A percentile compares a stretch with the other conserved stretches of the same genome.
Evolutionary conservation across 1,140 invertebrate species (phyloP).

Genomic region (Carposina sasakii): DNA sequence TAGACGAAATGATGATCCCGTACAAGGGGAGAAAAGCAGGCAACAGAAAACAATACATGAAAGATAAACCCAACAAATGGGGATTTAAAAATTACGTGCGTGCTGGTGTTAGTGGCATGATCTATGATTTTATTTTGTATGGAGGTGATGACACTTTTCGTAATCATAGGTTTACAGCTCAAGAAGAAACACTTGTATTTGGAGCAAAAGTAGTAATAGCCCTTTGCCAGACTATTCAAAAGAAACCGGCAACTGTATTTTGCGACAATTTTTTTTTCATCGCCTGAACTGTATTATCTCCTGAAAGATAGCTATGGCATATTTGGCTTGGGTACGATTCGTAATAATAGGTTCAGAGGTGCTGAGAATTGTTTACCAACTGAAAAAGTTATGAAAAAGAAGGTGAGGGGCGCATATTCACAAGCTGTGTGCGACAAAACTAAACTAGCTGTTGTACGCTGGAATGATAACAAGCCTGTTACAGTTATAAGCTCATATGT

Average conservation of each 20-base stretch:
- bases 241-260: constrained; percentile 16
- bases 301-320: constrained; percentile 21
- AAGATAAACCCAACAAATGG: constrained; percentile 31
- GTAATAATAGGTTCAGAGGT: constrained; percentile 14
- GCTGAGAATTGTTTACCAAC: background rate
- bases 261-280: constrained; percentile 31
- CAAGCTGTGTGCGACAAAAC: constrained; percentile 17
- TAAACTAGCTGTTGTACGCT: constrained; percentile 22
- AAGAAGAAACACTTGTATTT: constrained; percentile 22
- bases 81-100: constrained; percentile 52
- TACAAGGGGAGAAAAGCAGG: constrained; percentile 24
- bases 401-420: constrained; percentile 15
- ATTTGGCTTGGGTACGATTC: constrained; percentile 20
- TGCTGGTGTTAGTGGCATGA: constrained; percentile 42
- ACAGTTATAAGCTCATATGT: constrained; percentile 3
- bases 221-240: constrained; percentile 21
- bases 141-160: constrained; percentile 32
- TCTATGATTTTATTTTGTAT: constrained; percentile 61
- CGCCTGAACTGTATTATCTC: constrained; percentile 20
- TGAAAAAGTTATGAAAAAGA: constrained; percentile 25
- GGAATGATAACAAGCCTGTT: constrained; percentile 22
- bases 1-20: constrained; percentile 28
- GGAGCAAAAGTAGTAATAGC: constrained; percentile 27
- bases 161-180: constrained; percentile 18
- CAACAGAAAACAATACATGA: constrained; percentile 37